Evolutionary conservation across 2,888 invertebrate species (phyloP).

Genomic region (Ellobium chinense): DNA sequence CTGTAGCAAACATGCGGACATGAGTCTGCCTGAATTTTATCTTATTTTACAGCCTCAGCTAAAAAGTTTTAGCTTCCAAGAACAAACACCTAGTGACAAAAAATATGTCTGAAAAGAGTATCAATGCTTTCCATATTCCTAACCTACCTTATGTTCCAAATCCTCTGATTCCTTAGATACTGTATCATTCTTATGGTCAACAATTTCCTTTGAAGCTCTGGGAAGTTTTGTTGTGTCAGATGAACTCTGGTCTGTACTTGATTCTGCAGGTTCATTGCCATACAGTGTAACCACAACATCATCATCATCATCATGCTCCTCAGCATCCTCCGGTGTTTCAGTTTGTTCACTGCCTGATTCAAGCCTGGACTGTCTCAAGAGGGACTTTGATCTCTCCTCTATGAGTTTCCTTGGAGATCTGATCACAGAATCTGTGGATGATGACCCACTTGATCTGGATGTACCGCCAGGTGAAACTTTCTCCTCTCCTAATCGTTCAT

Average conservation of each 20-base stretch:
- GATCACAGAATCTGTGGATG: constrained; percentile 22
- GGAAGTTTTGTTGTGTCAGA: not conserved
- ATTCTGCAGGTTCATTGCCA: constrained; percentile 9
- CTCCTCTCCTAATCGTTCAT: constrained; percentile 1
- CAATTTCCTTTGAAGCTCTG: not conserved
- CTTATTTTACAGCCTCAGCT: no score
- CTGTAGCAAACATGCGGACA: no score
- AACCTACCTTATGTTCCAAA: no score
- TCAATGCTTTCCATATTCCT: no score
- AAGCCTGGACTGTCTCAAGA: not conserved
- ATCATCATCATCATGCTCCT: constrained; percentile 24
- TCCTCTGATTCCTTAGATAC: no score
- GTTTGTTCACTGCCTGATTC: not conserved
- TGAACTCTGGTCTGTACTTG: no score
- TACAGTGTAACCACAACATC: constrained; percentile 17
- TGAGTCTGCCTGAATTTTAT: no score
- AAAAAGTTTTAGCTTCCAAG: no score
- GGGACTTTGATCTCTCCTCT: constrained; percentile 2
- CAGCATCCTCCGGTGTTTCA: not conserved
- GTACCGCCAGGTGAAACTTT: not conserved
- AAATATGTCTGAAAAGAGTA: no score
- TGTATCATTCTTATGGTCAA: no score
- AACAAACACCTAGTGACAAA: no score
- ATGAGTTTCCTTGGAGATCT: constrained; percentile 11
- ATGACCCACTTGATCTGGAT: not conserved